Evolutionary conservation across 2,113 vertebrate species (phyloP).

Genomic region (Panthera leo): DNA sequence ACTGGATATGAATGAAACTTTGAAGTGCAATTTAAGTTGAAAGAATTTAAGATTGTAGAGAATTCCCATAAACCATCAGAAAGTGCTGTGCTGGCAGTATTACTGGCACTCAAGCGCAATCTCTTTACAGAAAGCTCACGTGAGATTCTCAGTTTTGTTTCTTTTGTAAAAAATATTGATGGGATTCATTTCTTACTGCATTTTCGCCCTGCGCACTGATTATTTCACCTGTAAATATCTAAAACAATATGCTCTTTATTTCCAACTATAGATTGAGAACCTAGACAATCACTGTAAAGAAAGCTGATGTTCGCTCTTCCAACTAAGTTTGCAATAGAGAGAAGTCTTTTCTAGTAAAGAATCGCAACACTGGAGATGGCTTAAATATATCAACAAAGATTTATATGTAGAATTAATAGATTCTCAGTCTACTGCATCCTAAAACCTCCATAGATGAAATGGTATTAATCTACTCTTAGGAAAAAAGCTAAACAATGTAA

Average conservation of each 20-base stretch:
- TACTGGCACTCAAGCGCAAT: slow-evolving; percentile 70
- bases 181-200: not conserved
- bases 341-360: not conserved
- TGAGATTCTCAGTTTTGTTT: slow-evolving; percentile 71
- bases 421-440: not conserved
- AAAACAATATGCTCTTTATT: not conserved
- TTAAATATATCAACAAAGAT: not conserved
- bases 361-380: not conserved
- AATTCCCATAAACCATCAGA: slow-evolving; percentile 81
- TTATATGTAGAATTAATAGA: not conserved
- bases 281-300: not conserved
- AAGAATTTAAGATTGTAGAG: slow-evolving; percentile 83
- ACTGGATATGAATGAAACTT: slow-evolving; percentile 86
- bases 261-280: not conserved
- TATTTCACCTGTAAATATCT: slow-evolving; percentile 30
- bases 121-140: slow-evolving; percentile 49
- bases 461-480: not conserved
- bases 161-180: slow-evolving; percentile 54
- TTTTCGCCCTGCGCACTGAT: not conserved
- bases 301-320: not conserved
- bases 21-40: slow-evolving; percentile 87
- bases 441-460: not conserved
- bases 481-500: not conserved
- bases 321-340: not conserved
- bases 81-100: slow-evolving; percentile 78